Conservation (phyloP, 2,113 vertebrate species). For the Apistogramma diplotaenia region DNA sequence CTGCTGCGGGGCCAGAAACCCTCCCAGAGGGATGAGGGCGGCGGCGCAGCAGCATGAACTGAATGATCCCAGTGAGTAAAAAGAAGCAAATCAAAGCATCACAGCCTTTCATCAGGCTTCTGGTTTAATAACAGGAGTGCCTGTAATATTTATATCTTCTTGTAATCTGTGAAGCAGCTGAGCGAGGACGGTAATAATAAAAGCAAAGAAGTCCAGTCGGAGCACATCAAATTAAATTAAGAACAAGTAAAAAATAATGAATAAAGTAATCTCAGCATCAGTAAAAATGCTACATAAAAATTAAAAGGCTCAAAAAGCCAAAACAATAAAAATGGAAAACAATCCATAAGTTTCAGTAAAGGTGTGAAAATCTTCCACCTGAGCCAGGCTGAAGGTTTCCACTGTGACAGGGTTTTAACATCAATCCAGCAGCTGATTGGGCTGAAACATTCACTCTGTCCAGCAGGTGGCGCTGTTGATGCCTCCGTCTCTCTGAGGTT, state of each 20-base stretch:
- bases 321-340: too few relatives aligned
- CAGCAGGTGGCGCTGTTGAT: too few relatives aligned
- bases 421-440: neutral
- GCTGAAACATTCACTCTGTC: too few relatives aligned
- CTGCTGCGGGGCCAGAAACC: constrained; percentile 68
- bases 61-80: constrained; percentile 92
- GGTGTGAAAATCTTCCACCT: too few relatives aligned
- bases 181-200: neutral
- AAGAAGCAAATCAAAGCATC: too few relatives aligned
- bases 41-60: constrained; percentile 77
- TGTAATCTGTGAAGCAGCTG: neutral
- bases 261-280: too few relatives aligned
- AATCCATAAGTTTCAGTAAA: too few relatives aligned
- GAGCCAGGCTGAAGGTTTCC: too few relatives aligned
- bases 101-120: neutral
- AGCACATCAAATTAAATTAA: neutral
- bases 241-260: neutral
- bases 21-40: constrained; percentile 76
- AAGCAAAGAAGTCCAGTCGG: neutral
- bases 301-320: too few relatives aligned
- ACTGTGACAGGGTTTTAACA: neutral
- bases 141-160: too few relatives aligned
- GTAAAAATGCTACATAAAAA: too few relatives aligned
- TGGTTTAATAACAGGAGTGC: neutral
- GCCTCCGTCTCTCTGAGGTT: too few relatives aligned